Evolutionary conservation across 2,113 vertebrate genomes (phyloP), one percentile per base, ranked within the genome.

Genomic region (Gavialis gangeticus): DNA sequence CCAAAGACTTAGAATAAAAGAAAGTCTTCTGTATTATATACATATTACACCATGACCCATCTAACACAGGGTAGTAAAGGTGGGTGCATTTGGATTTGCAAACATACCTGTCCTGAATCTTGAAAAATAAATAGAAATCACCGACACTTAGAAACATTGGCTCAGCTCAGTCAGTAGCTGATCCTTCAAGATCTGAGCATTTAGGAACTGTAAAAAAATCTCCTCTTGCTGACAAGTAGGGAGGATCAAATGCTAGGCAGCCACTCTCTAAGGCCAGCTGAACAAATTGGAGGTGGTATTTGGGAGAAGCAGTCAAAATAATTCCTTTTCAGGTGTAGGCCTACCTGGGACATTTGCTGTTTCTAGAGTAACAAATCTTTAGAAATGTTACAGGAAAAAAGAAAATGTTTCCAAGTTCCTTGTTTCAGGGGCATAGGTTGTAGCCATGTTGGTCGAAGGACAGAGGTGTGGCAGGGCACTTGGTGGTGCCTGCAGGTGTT

Each of bases 221-320:
- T 25, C 17, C 30, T 0, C 0, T 37, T 81, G 54, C 60, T 89
- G 60, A 12, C 15, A 76, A 21, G 21, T 46, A 24, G 1, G 12
- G 71, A 92, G 64, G 71, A n/a, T 24, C 85, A 80, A 30, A 4
- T n/a, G 22, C 37, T 11, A 25, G 28, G 55, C 79, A 88, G 58
- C 11, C 46, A 67, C 30, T 25, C 22, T 73, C 6, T 28, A 55
- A 27, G 5, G 5, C 28, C 46, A 77, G 28, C 75, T 22, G 18
- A 7, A 55, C 79, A 66, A 75, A 22, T 34, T 54, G 58, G n/a
- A 67, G 0, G 0, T 3, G 30, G 27, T n/a, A 16, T 59, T 59
- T 30, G 37, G 15, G 54, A 34, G 21, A 75, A 91, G 57, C 12
- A 18, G 24, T 64, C 84, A 67, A 7, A 15, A 77, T 28, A 12